These are phyloP conservation scores for Gallinago stenura DNA, from an alignment of 2,797 vertebrate species.

Conservation along the genomic window DNA sequence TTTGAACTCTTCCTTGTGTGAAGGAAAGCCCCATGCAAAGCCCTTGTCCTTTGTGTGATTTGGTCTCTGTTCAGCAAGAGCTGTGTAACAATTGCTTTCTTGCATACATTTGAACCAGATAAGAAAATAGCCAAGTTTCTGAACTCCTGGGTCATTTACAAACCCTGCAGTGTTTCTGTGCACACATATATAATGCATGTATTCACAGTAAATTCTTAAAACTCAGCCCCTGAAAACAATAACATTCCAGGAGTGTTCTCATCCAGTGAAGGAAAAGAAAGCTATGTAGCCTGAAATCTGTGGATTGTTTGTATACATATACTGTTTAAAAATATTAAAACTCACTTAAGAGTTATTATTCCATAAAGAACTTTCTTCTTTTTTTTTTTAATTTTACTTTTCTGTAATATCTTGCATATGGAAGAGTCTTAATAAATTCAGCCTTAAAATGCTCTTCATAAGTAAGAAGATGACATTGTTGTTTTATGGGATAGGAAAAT, in stretches of 20 bases:
- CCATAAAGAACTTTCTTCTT: background rate
- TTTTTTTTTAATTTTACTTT: background rate
- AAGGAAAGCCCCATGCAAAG: background rate
- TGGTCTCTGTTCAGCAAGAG: background rate
- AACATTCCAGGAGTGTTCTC: slow-evolving; percentile 46
- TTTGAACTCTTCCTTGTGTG: slow-evolving; percentile 5
- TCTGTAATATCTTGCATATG: background rate
- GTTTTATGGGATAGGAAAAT: background rate
- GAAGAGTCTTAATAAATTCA: background rate
- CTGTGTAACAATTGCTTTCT: slow-evolving; percentile 5
- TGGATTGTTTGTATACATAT: background rate
- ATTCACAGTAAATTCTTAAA: slow-evolving; percentile 52
- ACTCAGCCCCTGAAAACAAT: slow-evolving; percentile 11
- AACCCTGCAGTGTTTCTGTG: background rate
- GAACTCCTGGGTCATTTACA: slow-evolving; percentile 42
- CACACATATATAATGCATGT: background rate
- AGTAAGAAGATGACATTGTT: background rate
- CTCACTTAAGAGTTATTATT: background rate
- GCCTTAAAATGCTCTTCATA: background rate
- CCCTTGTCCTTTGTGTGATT: background rate
- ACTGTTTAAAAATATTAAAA: background rate
- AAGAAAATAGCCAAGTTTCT: slow-evolving; percentile 31
- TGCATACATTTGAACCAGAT: slow-evolving; percentile 24
- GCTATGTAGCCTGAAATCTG: background rate
- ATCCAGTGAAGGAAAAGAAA: slow-evolving; percentile 7